Conservation (phyloP, 2,797 vertebrate species). For the Cryptoblepharus egeriae region DNA sequence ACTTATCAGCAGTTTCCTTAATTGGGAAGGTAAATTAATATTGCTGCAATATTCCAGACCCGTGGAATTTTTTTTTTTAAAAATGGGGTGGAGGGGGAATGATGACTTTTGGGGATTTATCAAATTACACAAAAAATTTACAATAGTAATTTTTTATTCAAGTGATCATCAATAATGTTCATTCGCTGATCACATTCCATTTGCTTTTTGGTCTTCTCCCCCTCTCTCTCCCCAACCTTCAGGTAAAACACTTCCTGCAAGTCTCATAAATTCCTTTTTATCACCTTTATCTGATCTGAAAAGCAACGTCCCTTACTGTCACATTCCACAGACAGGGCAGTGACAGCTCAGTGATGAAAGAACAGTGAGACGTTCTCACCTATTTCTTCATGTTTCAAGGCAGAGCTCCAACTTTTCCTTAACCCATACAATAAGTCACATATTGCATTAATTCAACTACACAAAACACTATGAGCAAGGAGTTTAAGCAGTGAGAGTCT, state of each 20-base stretch:
- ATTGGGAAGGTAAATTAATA: neutral
- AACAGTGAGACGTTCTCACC: neutral
- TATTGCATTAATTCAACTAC: neutral
- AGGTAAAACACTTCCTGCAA: neutral
- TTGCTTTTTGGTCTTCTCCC: neutral
- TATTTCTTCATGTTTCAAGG: neutral
- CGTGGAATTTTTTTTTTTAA: too few relatives aligned
- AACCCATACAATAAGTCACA: neutral
- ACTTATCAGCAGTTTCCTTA: neutral
- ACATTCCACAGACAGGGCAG: neutral
- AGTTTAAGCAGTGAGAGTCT: too few relatives aligned
- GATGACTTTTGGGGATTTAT: too few relatives aligned
- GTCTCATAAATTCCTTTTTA: neutral
- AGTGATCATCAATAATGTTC: neutral
- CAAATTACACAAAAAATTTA: too few relatives aligned
- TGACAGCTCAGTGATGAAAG: neutral
- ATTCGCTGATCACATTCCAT: neutral
- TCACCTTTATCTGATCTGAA: neutral
- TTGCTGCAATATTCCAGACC: neutral
- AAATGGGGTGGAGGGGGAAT: too few relatives aligned
- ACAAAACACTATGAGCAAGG: neutral
- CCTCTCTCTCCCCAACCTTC: too few relatives aligned
- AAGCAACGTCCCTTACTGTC: neutral
- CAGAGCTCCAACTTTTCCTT: neutral
- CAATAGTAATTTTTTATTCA: neutral